Conservation (phyloP, 2,113 vertebrate genomes). For the Oncorhynchus gorbuscha region DNA sequence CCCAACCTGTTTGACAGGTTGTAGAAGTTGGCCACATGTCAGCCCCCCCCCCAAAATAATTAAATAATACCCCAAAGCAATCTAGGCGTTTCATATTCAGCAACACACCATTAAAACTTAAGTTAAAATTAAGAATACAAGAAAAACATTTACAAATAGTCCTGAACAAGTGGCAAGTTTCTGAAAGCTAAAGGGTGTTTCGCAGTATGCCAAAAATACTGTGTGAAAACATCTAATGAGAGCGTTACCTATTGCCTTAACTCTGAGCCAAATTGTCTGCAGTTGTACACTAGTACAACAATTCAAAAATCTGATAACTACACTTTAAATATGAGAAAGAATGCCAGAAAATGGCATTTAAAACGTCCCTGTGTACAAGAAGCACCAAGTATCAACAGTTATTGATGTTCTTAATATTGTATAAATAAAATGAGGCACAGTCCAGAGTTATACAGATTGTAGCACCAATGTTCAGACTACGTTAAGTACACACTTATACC, state of each 20-base stretch:
- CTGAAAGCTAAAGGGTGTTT: constrained; percentile 29
- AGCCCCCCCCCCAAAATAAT: neutral
- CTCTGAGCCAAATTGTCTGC: constrained; percentile 43
- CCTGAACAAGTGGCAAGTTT: constrained; percentile 30
- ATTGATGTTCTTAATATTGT: constrained; percentile 64
- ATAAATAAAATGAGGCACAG: constrained; percentile 76
- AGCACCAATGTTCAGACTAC: constrained; percentile 77
- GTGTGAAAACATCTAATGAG: constrained; percentile 22
- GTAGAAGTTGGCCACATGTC: constrained; percentile 37
- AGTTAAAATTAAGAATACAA: constrained; percentile 51
- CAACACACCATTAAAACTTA: constrained; percentile 19
- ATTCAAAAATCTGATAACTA: constrained; percentile 25
- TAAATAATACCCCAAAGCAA: neutral
- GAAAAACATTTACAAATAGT: constrained; percentile 44
- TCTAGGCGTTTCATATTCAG: constrained; percentile 13
- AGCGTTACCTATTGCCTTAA: constrained; percentile 34
- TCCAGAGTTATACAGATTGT: constrained; percentile 65
- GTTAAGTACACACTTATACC: constrained; percentile 64
- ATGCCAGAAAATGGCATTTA: constrained; percentile 51
- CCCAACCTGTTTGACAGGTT: constrained; percentile 52
- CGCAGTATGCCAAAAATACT: constrained; percentile 1
- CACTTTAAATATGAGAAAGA: constrained; percentile 57
- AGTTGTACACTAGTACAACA: constrained; percentile 56
- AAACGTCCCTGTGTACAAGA: constrained; percentile 69
- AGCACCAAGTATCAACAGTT: constrained; percentile 69